Evolutionary conservation across 1,140 invertebrate genomes (phyloP).

Genomic region (Reticulitermes speratus): DNA sequence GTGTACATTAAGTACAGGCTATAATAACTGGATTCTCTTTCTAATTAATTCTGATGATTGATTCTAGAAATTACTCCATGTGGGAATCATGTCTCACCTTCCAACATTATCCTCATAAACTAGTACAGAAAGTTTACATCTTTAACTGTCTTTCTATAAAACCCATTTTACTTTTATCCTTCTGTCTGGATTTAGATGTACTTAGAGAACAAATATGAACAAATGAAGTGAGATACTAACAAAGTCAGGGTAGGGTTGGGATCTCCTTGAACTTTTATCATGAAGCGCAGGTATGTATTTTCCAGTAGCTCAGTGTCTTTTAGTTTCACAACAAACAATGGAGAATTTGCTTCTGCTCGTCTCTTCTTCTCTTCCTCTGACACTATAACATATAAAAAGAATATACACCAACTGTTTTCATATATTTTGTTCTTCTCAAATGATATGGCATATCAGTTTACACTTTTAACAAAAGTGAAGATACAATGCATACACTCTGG

Average conservation of each 20-base stretch:
- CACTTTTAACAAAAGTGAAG: too few relatives aligned
- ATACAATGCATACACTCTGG: too few relatives aligned
- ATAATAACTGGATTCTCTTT: too few relatives aligned
- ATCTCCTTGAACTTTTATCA: slow-evolving; percentile 84
- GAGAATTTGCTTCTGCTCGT: slow-evolving; percentile 67
- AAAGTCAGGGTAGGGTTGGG: slow-evolving; percentile 82
- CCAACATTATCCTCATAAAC: too few relatives aligned
- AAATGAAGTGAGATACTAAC: slow-evolving; percentile 57
- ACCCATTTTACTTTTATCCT: background rate
- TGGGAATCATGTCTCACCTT: too few relatives aligned
- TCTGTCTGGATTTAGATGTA: too few relatives aligned
- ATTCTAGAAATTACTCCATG: too few relatives aligned
- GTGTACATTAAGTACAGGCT: too few relatives aligned
- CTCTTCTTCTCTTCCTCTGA: slow-evolving; percentile 68
- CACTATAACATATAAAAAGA: slow-evolving; percentile 52
- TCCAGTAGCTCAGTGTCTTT: slow-evolving; percentile 85
- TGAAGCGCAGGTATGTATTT: slow-evolving; percentile 83
- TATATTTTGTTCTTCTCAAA: background rate
- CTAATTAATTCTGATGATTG: too few relatives aligned
- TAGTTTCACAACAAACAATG: slow-evolving; percentile 77
- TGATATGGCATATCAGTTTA: background rate
- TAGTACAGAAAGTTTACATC: too few relatives aligned
- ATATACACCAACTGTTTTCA: background rate
- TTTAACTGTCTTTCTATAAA: background rate
- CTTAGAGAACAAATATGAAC: too few relatives aligned